Conservation (phyloP, 2,888 invertebrate species). For the Yponomeuta evonymella region DNA sequence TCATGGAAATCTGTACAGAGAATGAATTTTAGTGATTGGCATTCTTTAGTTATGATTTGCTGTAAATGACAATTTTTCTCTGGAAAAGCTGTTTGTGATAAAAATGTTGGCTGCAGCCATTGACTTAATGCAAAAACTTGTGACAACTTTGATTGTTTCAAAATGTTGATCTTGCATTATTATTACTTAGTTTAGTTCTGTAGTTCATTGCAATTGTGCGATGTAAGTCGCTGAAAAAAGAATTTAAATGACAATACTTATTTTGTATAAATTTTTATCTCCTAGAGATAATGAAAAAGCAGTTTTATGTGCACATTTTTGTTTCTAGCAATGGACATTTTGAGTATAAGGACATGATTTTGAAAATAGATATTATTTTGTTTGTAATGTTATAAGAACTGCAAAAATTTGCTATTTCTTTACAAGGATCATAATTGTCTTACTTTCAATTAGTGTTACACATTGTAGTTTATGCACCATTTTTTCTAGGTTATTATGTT, state of each 20-base stretch:
- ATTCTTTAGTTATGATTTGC: conserved; percentile 37
- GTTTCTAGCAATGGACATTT: conserved; percentile 48
- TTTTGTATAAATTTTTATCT: conserved; percentile 47
- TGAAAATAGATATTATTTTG: conserved; percentile 40
- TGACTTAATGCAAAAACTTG: conserved; percentile 23
- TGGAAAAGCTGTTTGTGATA: conserved; percentile 63
- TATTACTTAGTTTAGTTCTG: conserved; percentile 33
- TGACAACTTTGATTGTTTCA: conserved; percentile 1
- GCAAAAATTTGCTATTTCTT: conserved; percentile 63
- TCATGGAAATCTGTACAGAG: conserved; percentile 58
- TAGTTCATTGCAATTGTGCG: conserved; percentile 24
- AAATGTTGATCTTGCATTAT: conserved; percentile 12
- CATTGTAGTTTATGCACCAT: conserved; percentile 38
- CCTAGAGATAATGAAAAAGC: conserved; percentile 35
- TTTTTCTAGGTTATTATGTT: conserved; percentile 26
- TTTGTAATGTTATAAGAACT: conserved; percentile 59
- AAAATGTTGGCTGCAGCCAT: conserved; percentile 47
- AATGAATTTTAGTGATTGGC: conserved; percentile 61
- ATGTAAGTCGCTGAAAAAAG: conserved; percentile 26
- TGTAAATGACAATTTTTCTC: conserved; percentile 40
- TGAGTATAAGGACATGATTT: conserved; percentile 51
- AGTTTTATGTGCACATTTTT: conserved; percentile 33
- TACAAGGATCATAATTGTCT: conserved; percentile 45
- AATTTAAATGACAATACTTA: conserved; percentile 45
- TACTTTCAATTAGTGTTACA: conserved; percentile 32